These are phyloP conservation scores for Samia ricini DNA, from an alignment of 1,140 invertebrate species.

Conservation along the genomic window DNA sequence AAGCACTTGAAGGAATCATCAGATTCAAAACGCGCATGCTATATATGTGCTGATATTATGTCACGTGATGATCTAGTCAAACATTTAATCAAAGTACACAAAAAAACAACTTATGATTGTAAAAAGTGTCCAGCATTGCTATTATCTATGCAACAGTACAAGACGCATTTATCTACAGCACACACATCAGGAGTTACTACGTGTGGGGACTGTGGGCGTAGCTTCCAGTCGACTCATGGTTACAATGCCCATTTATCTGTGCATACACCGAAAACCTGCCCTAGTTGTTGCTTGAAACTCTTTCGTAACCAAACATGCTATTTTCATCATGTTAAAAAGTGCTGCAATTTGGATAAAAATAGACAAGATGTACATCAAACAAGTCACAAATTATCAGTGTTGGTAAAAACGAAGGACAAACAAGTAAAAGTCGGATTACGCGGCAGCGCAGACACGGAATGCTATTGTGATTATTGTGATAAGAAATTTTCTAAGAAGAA, in stretches of 20 bases:
- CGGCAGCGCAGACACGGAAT: conserved; percentile 42
- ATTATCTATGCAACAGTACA: conserved; percentile 26
- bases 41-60: conserved; percentile 54
- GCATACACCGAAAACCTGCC: conserved; percentile 46
- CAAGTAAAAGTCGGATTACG: conserved; percentile 46
- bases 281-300: conserved; percentile 45
- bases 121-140: conserved; percentile 51
- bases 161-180: conserved; percentile 31
- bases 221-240: conserved; percentile 37
- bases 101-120: conserved; percentile 37
- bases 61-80: conserved; percentile 35
- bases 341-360: conserved; percentile 44
- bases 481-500: conserved; percentile 54
- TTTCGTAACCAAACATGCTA: conserved; percentile 58
- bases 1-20: conserved; percentile 53
- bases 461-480: conserved; percentile 57
- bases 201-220: conserved; percentile 54
- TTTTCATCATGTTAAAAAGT: conserved; percentile 46
- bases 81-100: conserved; percentile 41
- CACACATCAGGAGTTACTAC: conserved; percentile 35
- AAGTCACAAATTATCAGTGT: conserved; percentile 35
- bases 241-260: conserved; percentile 45
- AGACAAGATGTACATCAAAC: conserved; percentile 27
- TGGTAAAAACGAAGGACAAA: conserved; percentile 37
- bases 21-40: conserved; percentile 48